Base-by-base conservation (phyloP, 2,888 invertebrate genomes). In the Malacosoma neustria region DNA sequence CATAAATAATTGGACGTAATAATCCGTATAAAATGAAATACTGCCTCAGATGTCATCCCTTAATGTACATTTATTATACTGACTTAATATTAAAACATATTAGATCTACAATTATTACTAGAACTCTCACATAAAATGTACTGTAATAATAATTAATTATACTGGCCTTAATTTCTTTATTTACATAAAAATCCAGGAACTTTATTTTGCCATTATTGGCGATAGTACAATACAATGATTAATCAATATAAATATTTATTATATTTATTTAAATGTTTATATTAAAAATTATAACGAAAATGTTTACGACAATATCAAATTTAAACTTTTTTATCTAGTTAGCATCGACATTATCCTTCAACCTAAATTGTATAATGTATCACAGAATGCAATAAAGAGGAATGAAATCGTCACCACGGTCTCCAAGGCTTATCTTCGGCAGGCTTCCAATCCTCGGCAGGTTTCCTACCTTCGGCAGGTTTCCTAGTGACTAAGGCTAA, bases 341-440 rank as follows among this genome's bases (percentile, higher is more conserved):
- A n/a, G n/a, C n/a, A 3, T 29, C 29, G 29, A 29, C n/a, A n/a
- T 29, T n/a, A 29, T 29, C 29, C n/a, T n/a, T n/a, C n/a, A n/a
- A n/a, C n/a, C n/a, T n/a, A n/a, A n/a, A n/a, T n/a, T n/a, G n/a
- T n/a, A n/a, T n/a, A n/a, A n/a, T 22, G 9, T 22, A 22, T 22
- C 22, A 22, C 22, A 22, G 22, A 22, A 22, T 22, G 9, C 22
- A 22, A 22, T 22, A 22, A 3, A 22, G n/a, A 49, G 62, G 63
- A 68, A 61, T 64, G 53, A 43, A 34, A 36, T 30, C 44, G 75
- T 87, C 85, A 93, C 94, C 94, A 94, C 2, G 94, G 94, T 59
- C 94, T 87, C 94, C 94, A 94, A 14, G 93, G 93, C 59, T 92
- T 92, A 32, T 93, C 92, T 58, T 92, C 92, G 57, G 80, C 51